phyloP scores from a whole-genome alignment of 2,888 invertebrate genomes.

The Lycia hirtaria region DNA sequence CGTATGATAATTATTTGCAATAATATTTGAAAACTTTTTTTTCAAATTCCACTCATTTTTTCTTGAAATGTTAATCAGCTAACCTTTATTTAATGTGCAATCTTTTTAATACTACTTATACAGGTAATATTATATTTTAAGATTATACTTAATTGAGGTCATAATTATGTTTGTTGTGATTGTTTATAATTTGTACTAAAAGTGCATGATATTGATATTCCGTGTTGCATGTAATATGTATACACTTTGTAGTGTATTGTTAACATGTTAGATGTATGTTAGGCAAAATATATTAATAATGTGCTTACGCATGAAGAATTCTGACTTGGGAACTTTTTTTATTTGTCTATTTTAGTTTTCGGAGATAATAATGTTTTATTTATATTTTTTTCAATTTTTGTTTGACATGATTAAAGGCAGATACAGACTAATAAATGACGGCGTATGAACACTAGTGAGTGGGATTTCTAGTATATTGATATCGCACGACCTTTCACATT shows the following conservation, averaged over 20 bases:
- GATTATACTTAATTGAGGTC: neutral
- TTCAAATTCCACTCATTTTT: too few relatives aligned
- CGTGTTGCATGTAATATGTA: slow-evolving; percentile 53
- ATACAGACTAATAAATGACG: too few relatives aligned
- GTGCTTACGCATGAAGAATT: neutral
- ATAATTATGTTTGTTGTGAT: slow-evolving; percentile 44
- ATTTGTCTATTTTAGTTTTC: neutral
- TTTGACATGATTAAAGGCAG: too few relatives aligned
- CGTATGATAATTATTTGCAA: too few relatives aligned
- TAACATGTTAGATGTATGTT: neutral
- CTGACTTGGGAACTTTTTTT: neutral
- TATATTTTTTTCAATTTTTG: too few relatives aligned
- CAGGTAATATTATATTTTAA: neutral
- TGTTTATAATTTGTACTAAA: slow-evolving; percentile 47
- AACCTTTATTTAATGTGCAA: neutral
- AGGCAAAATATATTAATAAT: neutral
- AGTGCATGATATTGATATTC: slow-evolving; percentile 51
- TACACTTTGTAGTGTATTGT: slow-evolving; percentile 17
- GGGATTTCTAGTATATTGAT: too few relatives aligned
- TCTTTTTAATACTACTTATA: neutral
- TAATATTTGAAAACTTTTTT: too few relatives aligned
- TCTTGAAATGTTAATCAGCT: neutral
- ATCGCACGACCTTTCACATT: too few relatives aligned
- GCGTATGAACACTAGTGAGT: too few relatives aligned
- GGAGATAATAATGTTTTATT: too few relatives aligned